Base-by-base conservation (phyloP, 2,888 invertebrate species). In the Tetanocera ferruginea region DNA sequence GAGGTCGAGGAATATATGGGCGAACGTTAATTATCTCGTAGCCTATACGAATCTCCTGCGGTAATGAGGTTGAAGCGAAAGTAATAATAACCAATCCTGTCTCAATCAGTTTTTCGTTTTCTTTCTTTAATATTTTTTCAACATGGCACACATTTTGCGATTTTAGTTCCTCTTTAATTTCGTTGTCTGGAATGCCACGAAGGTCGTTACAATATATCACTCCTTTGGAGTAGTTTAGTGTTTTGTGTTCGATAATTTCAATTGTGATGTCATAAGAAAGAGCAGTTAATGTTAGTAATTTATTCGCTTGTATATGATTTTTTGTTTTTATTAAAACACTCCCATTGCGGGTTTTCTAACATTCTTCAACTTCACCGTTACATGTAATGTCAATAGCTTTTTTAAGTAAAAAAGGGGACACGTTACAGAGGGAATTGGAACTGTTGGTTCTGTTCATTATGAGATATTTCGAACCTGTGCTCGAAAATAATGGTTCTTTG, bases 41-140 rank as follows among this genome's bases (percentile, higher is more conserved):
- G 43, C 70, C 79, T 14, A 76, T 75, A 25, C 55, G 51, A 14
- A 80, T 60, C 19, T 70, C 25, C 17, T 77, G 43, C 55, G 78
- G 78, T 52, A 78, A 67, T 31, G 72, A n/a, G 19, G 51, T 55
- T 25, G 62, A 34, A 28, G 62, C 31, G 31, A 79, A 76, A 19
- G 62, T 79, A 8, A 79, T 28, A 25, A 74, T 77, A 25, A 71
- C 55, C 25, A 80, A 52, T n/a, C 78, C 79, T 23, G 78, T 81
- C 74, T 80, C 77, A n/a, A 60, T 43, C 14, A 80, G 34, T 11
- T 74, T 64, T 37, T 8, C 37, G 8, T 5, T 77, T 62, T 11
- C 17, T 76, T 66, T 78, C 31, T 76, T 80, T 31, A 76, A 37
- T 62, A 78, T 76, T 78, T 80, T 76, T 71, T 62, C 76, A 19